A percentile compares a stretch with the other conserved stretches of the same genome.
phyloP scores from a whole-genome alignment of 1,140 invertebrate genomes.

The Drosophila navojoa region DNA sequence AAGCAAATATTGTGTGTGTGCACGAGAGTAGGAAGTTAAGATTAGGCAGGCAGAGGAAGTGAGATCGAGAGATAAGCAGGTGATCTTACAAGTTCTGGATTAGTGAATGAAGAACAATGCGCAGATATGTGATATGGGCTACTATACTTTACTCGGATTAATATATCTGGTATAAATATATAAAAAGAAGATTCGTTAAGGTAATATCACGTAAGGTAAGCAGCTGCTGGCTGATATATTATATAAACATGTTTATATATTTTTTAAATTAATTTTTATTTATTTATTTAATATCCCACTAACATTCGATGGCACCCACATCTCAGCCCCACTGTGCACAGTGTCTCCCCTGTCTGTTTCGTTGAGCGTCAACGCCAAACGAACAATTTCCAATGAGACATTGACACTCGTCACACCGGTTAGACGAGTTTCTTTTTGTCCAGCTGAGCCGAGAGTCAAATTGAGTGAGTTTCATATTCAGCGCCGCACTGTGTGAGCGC shows the following conservation, averaged over 20 bases:
- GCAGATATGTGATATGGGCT: background rate
- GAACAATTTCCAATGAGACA: constrained; percentile 78
- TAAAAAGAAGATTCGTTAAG: background rate
- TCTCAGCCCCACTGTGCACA: constrained; percentile 52
- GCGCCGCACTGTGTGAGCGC: constrained; percentile 17
- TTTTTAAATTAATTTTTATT: background rate
- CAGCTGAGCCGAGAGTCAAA: constrained; percentile 25
- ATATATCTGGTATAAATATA: constrained; percentile 5
- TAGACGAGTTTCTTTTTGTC: constrained; percentile 67
- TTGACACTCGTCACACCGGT: constrained; percentile 81
- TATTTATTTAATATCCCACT: background rate
- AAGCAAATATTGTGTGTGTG: constrained; percentile 32
- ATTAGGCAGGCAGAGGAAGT: constrained; percentile 53
- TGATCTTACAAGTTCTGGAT: constrained; percentile 33
- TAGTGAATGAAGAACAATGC: constrained; percentile 19
- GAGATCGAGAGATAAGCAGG: constrained; percentile 70
- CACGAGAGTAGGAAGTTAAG: constrained; percentile 44
- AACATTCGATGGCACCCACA: background rate
- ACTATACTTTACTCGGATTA: background rate
- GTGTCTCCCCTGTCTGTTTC: constrained; percentile 64
- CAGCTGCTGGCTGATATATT: background rate
- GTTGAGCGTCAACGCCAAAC: constrained; percentile 72
- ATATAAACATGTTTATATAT: background rate
- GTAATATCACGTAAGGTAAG: background rate
- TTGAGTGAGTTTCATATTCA: constrained; percentile 71